Evolutionary conservation across 2,888 invertebrate species (phyloP).

Genomic region (Spatulosminthurus flaviceps): DNA sequence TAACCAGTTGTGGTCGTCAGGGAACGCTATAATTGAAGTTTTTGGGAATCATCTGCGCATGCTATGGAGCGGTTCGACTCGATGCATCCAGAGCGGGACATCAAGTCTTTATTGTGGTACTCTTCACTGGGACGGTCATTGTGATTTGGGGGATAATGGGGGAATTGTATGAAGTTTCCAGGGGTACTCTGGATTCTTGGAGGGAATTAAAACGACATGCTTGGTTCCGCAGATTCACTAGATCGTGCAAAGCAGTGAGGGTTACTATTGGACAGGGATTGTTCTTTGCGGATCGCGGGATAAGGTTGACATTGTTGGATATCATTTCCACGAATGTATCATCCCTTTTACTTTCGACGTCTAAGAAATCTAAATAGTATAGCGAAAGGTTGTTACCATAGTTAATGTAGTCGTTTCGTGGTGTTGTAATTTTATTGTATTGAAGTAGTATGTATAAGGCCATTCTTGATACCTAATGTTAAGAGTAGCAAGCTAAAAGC

Average conservation of each 20-base stretch:
- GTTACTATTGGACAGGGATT: slow-evolving; percentile 5
- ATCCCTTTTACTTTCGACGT: not conserved
- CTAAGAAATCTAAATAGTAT: no score
- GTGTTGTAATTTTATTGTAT: no score
- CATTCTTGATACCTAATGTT: no score
- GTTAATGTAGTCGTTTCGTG: no score
- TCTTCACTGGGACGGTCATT: not conserved
- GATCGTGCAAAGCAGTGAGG: not conserved
- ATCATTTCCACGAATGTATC: not conserved
- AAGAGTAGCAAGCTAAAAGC: no score
- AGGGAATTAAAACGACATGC: not conserved
- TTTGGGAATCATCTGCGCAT: not conserved
- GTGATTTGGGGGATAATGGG: not conserved
- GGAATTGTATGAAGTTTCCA: not conserved
- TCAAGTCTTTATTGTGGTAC: not conserved
- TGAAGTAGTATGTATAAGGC: no score
- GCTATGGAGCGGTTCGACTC: not conserved
- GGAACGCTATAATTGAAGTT: not conserved
- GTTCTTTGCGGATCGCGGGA: slow-evolving; percentile 6
- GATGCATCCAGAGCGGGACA: not conserved
- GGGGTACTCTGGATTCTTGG: not conserved
- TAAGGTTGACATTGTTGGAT: not conserved
- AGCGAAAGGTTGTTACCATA: no score
- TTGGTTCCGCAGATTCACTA: not conserved
- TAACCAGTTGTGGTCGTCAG: not conserved